These are phyloP conservation scores for Spodoptera exigua DNA, from an alignment of 2,888 invertebrate genomes.

Conservation along the genomic window DNA sequence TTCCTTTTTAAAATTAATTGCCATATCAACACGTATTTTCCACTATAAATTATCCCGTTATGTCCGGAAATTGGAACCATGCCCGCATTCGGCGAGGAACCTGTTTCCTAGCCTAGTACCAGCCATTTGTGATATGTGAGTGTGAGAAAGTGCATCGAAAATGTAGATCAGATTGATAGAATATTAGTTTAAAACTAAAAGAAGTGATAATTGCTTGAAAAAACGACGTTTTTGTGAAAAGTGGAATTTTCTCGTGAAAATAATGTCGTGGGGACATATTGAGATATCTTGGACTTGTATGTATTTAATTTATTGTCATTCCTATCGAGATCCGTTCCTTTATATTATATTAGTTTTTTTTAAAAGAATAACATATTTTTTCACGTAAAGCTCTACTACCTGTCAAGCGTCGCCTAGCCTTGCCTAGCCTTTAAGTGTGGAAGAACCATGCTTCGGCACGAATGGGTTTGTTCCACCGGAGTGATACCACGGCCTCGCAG, in stretches of 20 bases:
- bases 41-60: not conserved
- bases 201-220: not conserved
- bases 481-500: too few relatives aligned
- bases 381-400: too few relatives aligned
- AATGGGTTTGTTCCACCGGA: too few relatives aligned
- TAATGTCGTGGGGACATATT: constrained; percentile 27
- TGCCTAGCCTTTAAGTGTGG: too few relatives aligned
- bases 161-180: not conserved
- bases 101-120: not conserved
- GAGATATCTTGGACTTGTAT: constrained; percentile 13
- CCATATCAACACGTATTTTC: constrained; percentile 3
- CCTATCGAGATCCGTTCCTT: too few relatives aligned
- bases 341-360: too few relatives aligned
- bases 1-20: not conserved
- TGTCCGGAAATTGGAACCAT: constrained; percentile 13
- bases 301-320: constrained; percentile 1
- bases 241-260: constrained; percentile 1
- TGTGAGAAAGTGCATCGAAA: constrained; percentile 12
- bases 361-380: too few relatives aligned
- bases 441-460: too few relatives aligned
- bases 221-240: not conserved
- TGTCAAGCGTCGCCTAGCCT: too few relatives aligned
- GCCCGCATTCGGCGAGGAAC: constrained; percentile 8
- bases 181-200: not conserved
- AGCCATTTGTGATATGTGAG: constrained; percentile 3